A percentile compares a stretch with the other conserved stretches of the same genome.
Conservation (phyloP, 1,140 invertebrate genomes). For the Listronotus oregonensis region DNA sequence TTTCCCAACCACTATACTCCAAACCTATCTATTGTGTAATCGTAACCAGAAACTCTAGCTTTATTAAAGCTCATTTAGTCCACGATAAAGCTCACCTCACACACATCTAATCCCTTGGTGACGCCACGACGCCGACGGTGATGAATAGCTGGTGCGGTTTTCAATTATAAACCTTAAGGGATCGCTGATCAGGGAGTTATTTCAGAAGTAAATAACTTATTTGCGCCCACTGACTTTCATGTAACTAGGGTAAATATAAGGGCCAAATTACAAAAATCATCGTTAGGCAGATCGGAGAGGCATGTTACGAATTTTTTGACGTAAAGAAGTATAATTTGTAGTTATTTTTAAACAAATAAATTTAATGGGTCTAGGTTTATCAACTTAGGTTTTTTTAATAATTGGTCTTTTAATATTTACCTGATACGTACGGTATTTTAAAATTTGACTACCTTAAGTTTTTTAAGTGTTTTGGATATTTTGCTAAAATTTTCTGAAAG, state of each 20-base stretch:
- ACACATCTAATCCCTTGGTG: slow-evolving; percentile 7
- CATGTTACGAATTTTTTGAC: too few species aligned
- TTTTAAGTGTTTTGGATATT: too few species aligned
- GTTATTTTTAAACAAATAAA: too few species aligned
- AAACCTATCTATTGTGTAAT: slow-evolving; percentile 9
- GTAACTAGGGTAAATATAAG: neutral
- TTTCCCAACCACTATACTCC: neutral
- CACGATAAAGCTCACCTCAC: neutral
- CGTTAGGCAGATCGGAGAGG: too few species aligned
- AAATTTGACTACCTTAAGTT: too few species aligned
- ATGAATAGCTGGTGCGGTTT: slow-evolving; percentile 9
- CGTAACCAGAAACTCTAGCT: slow-evolving; percentile 7
- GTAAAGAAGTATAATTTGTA: too few species aligned
- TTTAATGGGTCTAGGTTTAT: too few species aligned
- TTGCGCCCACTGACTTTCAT: neutral
- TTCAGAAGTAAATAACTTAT: neutral
- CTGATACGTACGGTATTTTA: too few species aligned
- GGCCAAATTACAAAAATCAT: too few species aligned
- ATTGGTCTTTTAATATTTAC: too few species aligned
- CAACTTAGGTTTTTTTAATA: too few species aligned
- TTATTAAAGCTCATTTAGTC: slow-evolving; percentile 19
- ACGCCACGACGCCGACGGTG: slow-evolving; percentile 5
- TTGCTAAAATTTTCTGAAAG: too few species aligned
- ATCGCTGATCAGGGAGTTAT: neutral
- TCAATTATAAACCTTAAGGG: slow-evolving; percentile 17